Evolutionary conservation across 2,888 invertebrate species (phyloP).

Genomic region (Altica lythri): DNA sequence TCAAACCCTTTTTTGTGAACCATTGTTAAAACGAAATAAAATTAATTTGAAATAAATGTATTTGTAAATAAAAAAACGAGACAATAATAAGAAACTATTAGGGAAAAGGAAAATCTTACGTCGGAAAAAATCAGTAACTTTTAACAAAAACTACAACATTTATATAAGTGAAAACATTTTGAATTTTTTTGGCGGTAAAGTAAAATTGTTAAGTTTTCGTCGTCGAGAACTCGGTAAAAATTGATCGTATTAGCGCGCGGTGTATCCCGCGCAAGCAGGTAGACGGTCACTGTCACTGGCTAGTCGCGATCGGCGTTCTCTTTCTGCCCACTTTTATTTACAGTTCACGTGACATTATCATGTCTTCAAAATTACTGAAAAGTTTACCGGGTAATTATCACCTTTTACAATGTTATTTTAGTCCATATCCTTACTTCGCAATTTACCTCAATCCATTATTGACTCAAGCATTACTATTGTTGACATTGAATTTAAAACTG

Average conservation of each 20-base stretch:
- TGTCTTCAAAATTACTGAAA: slow-evolving; percentile 17
- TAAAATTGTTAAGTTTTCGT: background rate
- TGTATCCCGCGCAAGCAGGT: slow-evolving; percentile 13
- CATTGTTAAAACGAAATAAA: slow-evolving; percentile 15
- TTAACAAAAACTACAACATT: background rate
- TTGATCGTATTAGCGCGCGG: slow-evolving; percentile 6
- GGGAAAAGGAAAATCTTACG: slow-evolving; percentile 14
- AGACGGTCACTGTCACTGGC: slow-evolving; percentile 26
- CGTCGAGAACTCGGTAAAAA: background rate
- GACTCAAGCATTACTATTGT: background rate
- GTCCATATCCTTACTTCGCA: too few relatives aligned
- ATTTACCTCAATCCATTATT: background rate
- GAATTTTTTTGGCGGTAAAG: slow-evolving; percentile 4
- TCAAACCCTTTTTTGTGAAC: slow-evolving; percentile 32
- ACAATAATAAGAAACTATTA: background rate
- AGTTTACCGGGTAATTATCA: slow-evolving; percentile 21
- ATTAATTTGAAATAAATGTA: background rate
- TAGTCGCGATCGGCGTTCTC: slow-evolving; percentile 11
- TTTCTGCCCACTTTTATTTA: slow-evolving; percentile 27
- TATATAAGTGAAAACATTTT: background rate
- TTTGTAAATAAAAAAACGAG: background rate
- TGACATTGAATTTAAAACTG: too few relatives aligned
- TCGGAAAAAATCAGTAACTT: background rate
- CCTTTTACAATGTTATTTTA: slow-evolving; percentile 3
- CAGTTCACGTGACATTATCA: slow-evolving; percentile 26